Percentiles rank a stretch among this genome's conserved stretches.
Evolutionary conservation across 2,113 vertebrate genomes (phyloP).

Genomic region (Ancistrus triradiatus): DNA sequence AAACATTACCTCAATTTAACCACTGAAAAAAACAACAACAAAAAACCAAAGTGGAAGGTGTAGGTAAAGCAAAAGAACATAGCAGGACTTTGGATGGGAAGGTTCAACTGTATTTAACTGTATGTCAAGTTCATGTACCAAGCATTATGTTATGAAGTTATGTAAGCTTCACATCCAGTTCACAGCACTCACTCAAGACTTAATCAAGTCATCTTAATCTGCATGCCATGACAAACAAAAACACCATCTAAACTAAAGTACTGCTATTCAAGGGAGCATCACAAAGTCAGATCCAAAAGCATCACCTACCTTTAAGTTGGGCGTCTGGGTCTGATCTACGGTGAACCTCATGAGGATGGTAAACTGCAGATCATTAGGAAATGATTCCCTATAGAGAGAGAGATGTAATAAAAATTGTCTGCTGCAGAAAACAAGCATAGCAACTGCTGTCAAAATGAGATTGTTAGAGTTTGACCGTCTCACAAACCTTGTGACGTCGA

Average conservation of each 20-base stretch:
- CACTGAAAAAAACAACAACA: too few species aligned
- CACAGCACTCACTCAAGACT: neutral
- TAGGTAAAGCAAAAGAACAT: too few species aligned
- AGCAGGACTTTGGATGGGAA: too few species aligned
- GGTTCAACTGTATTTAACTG: too few species aligned
- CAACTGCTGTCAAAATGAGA: neutral
- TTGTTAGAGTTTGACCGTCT: neutral
- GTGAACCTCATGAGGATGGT: conserved; percentile 98
- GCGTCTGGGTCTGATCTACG: conserved; percentile 96
- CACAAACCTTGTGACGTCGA: conserved; percentile 86
- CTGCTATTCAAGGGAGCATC: neutral
- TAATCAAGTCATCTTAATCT: too few species aligned
- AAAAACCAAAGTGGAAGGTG: too few species aligned
- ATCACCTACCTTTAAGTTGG: conserved; percentile 85
- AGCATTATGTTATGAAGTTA: too few species aligned
- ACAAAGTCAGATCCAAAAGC: neutral
- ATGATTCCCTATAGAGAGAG: conserved; percentile 81
- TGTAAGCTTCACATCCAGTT: neutral
- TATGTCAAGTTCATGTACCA: too few species aligned
- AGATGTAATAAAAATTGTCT: neutral
- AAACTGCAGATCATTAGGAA: conserved; percentile 95
- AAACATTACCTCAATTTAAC: too few species aligned
- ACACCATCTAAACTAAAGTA: too few species aligned
- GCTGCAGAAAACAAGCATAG: neutral
- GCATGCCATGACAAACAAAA: neutral